Percentiles rank a stretch among this genome's conserved stretches.
Conservation (phyloP, 2,888 invertebrate species). For the Phyllotreta striolata region DNA sequence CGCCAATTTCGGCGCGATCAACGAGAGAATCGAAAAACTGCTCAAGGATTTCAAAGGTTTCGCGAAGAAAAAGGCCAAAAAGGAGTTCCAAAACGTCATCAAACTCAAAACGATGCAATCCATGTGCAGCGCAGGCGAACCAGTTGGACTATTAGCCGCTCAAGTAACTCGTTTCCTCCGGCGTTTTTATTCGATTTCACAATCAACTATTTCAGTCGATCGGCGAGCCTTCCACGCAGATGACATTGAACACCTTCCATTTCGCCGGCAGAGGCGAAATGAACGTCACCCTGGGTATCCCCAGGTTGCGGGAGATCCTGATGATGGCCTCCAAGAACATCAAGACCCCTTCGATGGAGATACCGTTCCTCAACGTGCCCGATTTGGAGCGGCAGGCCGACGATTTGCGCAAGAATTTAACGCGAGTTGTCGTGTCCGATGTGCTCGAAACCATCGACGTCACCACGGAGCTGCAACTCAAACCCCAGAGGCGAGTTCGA, state of each 20-base stretch:
- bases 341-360: slow-evolving; percentile 96
- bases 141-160: slow-evolving; percentile 95
- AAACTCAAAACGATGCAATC: slow-evolving; percentile 80
- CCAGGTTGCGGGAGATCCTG: slow-evolving; percentile 93
- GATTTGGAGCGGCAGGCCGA: slow-evolving; percentile 69
- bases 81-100: slow-evolving; percentile 72
- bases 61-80: slow-evolving; percentile 56
- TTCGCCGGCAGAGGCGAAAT: slow-evolving; percentile 99
- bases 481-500: slow-evolving; percentile 61
- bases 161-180: slow-evolving; percentile 69
- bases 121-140: slow-evolving; percentile 90
- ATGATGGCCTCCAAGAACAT: slow-evolving; percentile 95
- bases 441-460: slow-evolving; percentile 78
- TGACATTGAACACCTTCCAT: slow-evolving; percentile 99
- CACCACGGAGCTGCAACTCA: slow-evolving; percentile 63
- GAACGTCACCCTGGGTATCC: slow-evolving; percentile 99
- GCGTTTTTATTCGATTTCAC: too few relatives aligned
- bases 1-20: slow-evolving; percentile 81
- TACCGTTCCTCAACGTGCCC: slow-evolving; percentile 74
- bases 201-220: slow-evolving; percentile 69
- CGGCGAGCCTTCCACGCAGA: slow-evolving; percentile 99
- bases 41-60: slow-evolving; percentile 65
- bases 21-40: slow-evolving; percentile 79
- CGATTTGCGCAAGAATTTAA: slow-evolving; percentile 75
- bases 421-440: slow-evolving; percentile 80